Evolutionary conservation across 2,888 invertebrate species (phyloP).

Genomic region (Eucriotettix oculatus): DNA sequence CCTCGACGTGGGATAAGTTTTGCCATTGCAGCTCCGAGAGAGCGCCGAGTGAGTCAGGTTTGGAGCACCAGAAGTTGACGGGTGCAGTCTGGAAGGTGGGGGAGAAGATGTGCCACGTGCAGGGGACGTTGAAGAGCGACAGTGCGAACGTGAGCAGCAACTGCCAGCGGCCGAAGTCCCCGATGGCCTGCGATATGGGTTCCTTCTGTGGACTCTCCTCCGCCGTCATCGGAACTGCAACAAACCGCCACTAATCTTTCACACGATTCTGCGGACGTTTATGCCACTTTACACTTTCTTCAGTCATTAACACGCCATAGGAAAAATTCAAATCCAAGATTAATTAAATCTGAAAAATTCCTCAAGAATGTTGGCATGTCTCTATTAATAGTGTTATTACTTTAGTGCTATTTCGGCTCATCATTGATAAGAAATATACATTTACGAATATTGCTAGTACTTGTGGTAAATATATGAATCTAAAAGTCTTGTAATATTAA

Average conservation of each 20-base stretch:
- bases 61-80: constrained; percentile 51
- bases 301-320: too few relatives aligned
- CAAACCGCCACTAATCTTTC: neutral
- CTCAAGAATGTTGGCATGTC: too few relatives aligned
- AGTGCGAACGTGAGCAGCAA: constrained; percentile 53
- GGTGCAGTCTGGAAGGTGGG: constrained; percentile 55
- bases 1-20: constrained; percentile 27
- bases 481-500: too few relatives aligned
- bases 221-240: neutral
- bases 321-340: too few relatives aligned
- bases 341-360: too few relatives aligned
- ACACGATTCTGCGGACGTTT: too few relatives aligned
- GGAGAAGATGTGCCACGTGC: constrained; percentile 65
- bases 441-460: too few relatives aligned
- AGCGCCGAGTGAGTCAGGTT: constrained; percentile 30
- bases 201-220: constrained; percentile 24
- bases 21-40: constrained; percentile 42
- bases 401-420: too few relatives aligned
- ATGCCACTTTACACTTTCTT: too few relatives aligned
- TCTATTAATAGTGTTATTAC: too few relatives aligned
- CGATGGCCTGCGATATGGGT: constrained; percentile 48
- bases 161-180: constrained; percentile 64
- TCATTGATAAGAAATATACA: too few relatives aligned
- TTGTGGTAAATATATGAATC: too few relatives aligned
- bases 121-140: constrained; percentile 60